Evolutionary conservation across 2,113 vertebrate genomes (phyloP).

Genomic region (Accipiter cooperii): DNA sequence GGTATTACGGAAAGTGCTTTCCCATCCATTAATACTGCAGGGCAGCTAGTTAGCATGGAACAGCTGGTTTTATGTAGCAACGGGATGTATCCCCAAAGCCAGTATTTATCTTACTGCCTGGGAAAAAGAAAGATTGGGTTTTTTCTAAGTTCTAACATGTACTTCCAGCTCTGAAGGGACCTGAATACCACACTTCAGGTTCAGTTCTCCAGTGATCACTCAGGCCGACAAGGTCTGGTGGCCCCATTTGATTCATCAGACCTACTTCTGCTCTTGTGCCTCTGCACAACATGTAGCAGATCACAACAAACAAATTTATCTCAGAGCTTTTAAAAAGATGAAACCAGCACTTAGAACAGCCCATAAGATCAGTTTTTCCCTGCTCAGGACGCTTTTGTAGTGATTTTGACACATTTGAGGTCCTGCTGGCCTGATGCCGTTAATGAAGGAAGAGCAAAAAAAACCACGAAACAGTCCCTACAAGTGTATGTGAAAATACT

Average conservation of each 20-base stretch:
- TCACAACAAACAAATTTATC: not conserved
- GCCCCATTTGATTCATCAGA: not conserved
- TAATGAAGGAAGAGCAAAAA: not conserved
- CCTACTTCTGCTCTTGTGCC: not conserved
- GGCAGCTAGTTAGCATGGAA: not conserved
- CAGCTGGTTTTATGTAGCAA: not conserved
- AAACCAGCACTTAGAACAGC: not conserved
- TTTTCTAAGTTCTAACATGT: rapidly evolving
- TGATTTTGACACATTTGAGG: not conserved
- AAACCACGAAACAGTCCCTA: not conserved
- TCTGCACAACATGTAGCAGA: not conserved
- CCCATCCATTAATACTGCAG: not conserved
- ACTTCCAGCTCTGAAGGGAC: not conserved
- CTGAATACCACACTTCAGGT: rapidly evolving
- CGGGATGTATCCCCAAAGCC: not conserved
- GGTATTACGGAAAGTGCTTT: not conserved
- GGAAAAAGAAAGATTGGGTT: not conserved
- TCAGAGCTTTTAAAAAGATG: not conserved
- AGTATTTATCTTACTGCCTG: not conserved
- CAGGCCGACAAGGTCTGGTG: no score
- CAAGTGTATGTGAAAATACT: not conserved
- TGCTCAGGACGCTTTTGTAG: not conserved
- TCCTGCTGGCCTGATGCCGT: not conserved
- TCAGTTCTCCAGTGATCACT: not conserved
- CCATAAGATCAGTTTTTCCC: not conserved